Evolutionary conservation across 1,140 invertebrate species (phyloP).

Genomic region (honey bee (Apis mellifera)): DNA sequence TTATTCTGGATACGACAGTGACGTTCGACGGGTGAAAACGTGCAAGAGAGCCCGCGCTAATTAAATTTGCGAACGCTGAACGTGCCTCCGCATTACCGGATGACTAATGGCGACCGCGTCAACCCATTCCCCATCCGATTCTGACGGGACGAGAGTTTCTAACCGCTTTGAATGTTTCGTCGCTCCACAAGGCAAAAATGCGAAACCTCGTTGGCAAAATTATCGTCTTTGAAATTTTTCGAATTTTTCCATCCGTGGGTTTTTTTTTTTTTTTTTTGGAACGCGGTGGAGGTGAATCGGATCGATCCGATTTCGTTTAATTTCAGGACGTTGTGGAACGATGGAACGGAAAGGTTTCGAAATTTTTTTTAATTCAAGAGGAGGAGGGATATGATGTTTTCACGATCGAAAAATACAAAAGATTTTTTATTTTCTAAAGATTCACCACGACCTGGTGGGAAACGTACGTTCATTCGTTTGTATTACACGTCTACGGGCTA

Average conservation of each 20-base stretch:
- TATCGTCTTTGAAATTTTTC: background rate
- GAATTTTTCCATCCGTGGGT: background rate
- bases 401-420: background rate
- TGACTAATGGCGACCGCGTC: constrained; percentile 44
- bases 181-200: too few species aligned
- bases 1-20: constrained; percentile 49
- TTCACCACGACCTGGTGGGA: background rate
- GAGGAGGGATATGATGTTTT: background rate
- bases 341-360: too few species aligned
- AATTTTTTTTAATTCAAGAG: background rate
- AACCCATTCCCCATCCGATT: constrained; percentile 19
- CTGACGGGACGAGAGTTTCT: constrained; percentile 34
- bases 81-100: constrained; percentile 36
- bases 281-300: background rate
- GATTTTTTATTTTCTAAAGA: background rate
- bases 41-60: constrained; percentile 48
- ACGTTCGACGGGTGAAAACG: constrained; percentile 43
- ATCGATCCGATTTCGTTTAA: background rate
- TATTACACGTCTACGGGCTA: background rate
- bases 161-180: background rate
- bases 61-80: constrained; percentile 51
- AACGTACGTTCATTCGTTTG: background rate
- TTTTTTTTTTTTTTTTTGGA: too few species aligned
- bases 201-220: too few species aligned
- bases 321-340: background rate